These are phyloP conservation scores for Drosophila arawakana DNA, from an alignment of 1,140 invertebrate genomes.

Conservation along the genomic window DNA sequence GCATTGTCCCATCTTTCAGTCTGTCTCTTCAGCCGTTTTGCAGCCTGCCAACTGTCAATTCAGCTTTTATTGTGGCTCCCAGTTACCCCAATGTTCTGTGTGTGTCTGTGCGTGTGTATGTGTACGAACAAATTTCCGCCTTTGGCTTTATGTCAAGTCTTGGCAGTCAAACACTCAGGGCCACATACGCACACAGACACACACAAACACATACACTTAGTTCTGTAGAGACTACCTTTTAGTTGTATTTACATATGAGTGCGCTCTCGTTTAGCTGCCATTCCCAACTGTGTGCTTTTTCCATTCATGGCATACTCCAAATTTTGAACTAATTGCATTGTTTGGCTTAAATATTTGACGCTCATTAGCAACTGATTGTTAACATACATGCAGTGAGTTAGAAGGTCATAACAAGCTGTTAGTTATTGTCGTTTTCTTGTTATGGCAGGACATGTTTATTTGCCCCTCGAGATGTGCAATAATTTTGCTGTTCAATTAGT, in stretches of 20 bases:
- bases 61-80: constrained; percentile 50
- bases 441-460: constrained; percentile 35
- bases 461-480: constrained; percentile 61
- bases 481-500: constrained; percentile 81
- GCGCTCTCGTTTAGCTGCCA: constrained; percentile 13
- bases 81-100: constrained; percentile 25
- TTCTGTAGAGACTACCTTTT: constrained; percentile 39
- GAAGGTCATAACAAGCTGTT: constrained; percentile 2
- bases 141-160: constrained; percentile 78
- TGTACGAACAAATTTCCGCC: constrained; percentile 63
- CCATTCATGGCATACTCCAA: constrained; percentile 15
- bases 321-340: constrained; percentile 67
- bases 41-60: constrained; percentile 57
- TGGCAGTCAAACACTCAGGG: constrained; percentile 50
- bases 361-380: constrained; percentile 37
- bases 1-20: constrained; percentile 15
- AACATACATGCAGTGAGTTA: not conserved
- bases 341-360: constrained; percentile 58
- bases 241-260: constrained; percentile 65
- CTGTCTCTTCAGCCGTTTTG: constrained; percentile 33
- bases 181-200: constrained; percentile 11
- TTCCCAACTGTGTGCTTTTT: not conserved
- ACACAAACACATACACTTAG: constrained; percentile 3
- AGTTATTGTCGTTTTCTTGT: constrained; percentile 6
- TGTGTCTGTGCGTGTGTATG: constrained; percentile 22